Base-by-base conservation (phyloP, 2,888 invertebrate genomes). In the Xanthia icteritia region DNA sequence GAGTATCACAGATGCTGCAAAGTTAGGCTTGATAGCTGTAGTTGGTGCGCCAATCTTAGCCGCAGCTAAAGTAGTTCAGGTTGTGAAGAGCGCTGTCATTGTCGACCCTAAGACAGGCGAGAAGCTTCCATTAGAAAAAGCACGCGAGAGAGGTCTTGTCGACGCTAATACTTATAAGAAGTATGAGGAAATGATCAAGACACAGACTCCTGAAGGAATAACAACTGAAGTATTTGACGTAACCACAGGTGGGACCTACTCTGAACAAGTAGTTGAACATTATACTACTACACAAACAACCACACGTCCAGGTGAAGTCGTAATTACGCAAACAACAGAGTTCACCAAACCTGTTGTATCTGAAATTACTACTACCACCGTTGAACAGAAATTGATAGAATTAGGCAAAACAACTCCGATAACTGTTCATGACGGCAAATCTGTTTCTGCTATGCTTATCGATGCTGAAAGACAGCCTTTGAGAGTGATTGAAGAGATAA, bases 81-180 rank as follows among this genome's bases (percentile, higher is more conserved):
- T 97, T 0, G 97, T 98, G 0, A 97, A 97, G 85, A 95, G 88
- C 74, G 94, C 96, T 90, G 97, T 97, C 90, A 96, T 97, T 15
- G 95, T 97, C 75, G 98, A 99, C 94, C 98, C 98, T 6, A 97
- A 97, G 81, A 98, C 98, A 5, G 98, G 98, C 8, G 97, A 98
- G 90, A 97, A 97, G 87, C 97, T 98, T 84, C 97, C 98, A 27
- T 96, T 98, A 65, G 97, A 98, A 91, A 97, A 98, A 81, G 98
- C 98, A 9, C 97, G 98, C 79, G 97, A 97, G 87, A 97, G 97
- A 81, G 98, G 98, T 31, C 93, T 97, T 73, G 97, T 98, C 81
- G 97, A 96, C 87, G 90, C 94, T 82, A 91, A 94, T 92, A 90
- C 92, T 93, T 89, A 92, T 91, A 90, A 91, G 89, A 82, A 88